Conservation (phyloP, 2,797 vertebrate genomes). For the Parotocinclus haroldoi region DNA sequence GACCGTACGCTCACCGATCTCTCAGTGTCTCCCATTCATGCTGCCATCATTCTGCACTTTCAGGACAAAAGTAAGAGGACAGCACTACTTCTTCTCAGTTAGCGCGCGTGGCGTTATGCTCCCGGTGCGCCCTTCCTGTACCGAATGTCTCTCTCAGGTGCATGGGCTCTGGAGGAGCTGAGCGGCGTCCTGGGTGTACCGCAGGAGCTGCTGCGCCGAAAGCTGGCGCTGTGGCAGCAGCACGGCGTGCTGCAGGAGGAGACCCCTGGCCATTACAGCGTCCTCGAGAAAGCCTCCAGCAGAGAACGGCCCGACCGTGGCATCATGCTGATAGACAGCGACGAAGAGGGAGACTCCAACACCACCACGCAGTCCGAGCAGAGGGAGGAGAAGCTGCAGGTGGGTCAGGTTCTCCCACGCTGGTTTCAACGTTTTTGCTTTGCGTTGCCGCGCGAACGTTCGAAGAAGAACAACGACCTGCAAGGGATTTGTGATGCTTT, state of each 20-base stretch:
- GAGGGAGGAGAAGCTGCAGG: slow-evolving; percentile 88
- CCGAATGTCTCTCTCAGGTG: slow-evolving; percentile 61
- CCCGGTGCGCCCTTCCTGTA: too few species aligned
- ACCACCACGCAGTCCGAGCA: slow-evolving; percentile 95
- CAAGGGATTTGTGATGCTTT: too few species aligned
- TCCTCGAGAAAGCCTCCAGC: slow-evolving; percentile 86
- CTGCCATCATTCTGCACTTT: slow-evolving; percentile 92
- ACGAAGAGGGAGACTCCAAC: slow-evolving; percentile 94
- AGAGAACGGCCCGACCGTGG: slow-evolving; percentile 80
- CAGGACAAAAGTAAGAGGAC: slow-evolving; percentile 82
- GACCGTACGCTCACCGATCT: slow-evolving; percentile 86
- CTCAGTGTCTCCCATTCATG: slow-evolving; percentile 88
- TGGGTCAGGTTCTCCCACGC: slow-evolving; percentile 21
- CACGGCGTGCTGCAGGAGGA: slow-evolving; percentile 89
- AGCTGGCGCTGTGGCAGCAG: slow-evolving; percentile 93
- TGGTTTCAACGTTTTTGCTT: too few species aligned
- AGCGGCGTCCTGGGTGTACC: slow-evolving; percentile 83
- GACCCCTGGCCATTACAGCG: slow-evolving; percentile 77
- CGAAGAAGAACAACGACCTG: too few species aligned
- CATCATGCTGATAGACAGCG: slow-evolving; percentile 90
- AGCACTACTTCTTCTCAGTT: background rate
- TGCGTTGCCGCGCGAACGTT: too few species aligned
- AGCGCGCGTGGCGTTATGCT: too few species aligned
- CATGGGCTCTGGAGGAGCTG: slow-evolving; percentile 86
- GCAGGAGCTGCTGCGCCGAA: slow-evolving; percentile 81